These are phyloP conservation scores for Drosophila cognata DNA, from an alignment of 2,888 invertebrate species.

Conservation along the genomic window DNA sequence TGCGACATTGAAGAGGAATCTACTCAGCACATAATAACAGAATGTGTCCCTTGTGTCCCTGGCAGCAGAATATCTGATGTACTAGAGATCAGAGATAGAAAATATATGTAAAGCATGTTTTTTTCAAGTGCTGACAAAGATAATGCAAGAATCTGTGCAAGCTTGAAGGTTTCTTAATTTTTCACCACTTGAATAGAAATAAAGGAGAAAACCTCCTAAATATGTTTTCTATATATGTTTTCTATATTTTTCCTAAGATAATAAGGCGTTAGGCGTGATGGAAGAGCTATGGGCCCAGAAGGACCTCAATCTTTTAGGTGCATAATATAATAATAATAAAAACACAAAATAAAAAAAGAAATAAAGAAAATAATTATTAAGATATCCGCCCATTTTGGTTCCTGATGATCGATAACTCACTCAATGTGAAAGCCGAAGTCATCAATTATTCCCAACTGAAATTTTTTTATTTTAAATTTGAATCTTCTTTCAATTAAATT, in stretches of 20 bases:
- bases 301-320: no score
- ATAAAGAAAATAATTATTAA: no score
- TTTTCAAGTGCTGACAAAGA: neutral
- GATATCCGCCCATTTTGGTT: no score
- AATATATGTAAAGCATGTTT: neutral
- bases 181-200: no score
- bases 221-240: no score
- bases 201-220: no score
- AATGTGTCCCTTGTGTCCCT: neutral
- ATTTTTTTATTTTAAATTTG: neutral
- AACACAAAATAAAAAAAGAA: no score
- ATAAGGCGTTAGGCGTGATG: no score
- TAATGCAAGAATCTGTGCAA: neutral
- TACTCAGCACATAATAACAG: neutral
- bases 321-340: no score
- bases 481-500: no score
- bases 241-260: neutral
- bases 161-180: neutral
- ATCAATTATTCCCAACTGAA: neutral
- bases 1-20: neutral
- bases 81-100: neutral
- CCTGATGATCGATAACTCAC: neutral
- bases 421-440: fast-evolving
- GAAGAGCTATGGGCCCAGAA: no score
- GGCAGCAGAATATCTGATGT: neutral